Conservation (phyloP, 2,888 invertebrate species). For the Idaea biselata region DNA sequence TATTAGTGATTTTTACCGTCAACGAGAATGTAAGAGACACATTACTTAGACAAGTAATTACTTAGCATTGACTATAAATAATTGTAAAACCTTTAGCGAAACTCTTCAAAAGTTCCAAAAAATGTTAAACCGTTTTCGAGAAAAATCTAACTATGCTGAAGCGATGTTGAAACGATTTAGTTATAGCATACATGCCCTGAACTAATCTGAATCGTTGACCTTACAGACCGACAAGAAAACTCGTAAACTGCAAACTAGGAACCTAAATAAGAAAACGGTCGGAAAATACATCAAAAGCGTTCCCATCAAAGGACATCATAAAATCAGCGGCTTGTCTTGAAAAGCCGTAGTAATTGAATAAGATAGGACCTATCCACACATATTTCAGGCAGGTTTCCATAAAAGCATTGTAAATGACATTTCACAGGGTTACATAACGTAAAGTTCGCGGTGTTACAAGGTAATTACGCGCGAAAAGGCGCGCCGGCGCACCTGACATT, state of each 20-base stretch:
- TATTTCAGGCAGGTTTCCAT: slow-evolving; percentile 1
- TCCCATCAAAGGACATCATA: neutral
- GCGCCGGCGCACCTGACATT: slow-evolving; percentile 18
- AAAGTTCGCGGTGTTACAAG: slow-evolving; percentile 1
- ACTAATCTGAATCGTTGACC: neutral
- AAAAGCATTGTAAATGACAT: neutral
- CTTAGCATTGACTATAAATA: too few species aligned
- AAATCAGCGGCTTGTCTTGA: neutral
- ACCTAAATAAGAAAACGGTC: neutral
- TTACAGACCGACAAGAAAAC: neutral
- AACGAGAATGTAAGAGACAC: too few species aligned
- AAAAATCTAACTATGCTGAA: too few species aligned
- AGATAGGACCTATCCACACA: neutral
- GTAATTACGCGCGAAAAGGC: neutral
- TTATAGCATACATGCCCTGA: too few species aligned
- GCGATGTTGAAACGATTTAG: too few species aligned
- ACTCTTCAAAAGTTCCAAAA: too few species aligned
- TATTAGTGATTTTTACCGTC: too few species aligned
- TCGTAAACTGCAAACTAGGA: neutral
- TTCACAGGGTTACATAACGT: neutral
- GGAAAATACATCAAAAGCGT: neutral
- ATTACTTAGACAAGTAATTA: too few species aligned
- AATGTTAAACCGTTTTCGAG: too few species aligned
- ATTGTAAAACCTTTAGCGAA: too few species aligned
- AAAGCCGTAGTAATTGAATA: neutral